Conservation (phyloP, 2,888 invertebrate species). For the Caenorhabditis sp. region DNA sequence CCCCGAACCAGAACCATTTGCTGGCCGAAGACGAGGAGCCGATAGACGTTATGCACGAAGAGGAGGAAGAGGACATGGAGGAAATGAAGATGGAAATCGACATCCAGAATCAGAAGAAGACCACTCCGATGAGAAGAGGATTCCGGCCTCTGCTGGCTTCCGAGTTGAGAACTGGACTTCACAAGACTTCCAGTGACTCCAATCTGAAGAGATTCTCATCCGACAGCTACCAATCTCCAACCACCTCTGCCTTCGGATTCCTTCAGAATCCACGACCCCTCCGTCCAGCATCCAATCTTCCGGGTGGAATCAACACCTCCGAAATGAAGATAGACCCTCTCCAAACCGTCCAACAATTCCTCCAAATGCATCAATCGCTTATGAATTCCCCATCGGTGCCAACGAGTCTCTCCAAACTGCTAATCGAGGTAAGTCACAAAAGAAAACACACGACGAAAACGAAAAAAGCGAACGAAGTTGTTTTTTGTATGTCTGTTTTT, state of each 20-base stretch:
- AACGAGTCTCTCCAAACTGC: constrained; percentile 54
- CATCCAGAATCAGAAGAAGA: constrained; percentile 22
- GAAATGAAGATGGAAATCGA: constrained; percentile 44
- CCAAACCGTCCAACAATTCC: constrained; percentile 60
- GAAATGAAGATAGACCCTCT: constrained; percentile 54
- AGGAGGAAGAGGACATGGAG: constrained; percentile 50
- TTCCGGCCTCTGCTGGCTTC: constrained; percentile 48
- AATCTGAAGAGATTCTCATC: constrained; percentile 13
- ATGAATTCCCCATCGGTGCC: constrained; percentile 63
- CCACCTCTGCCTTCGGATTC: constrained; percentile 18
- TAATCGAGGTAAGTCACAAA: constrained; percentile 57
- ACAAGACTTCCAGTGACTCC: constrained; percentile 55
- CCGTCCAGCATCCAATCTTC: constrained; percentile 52
- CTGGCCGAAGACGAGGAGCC: constrained; percentile 51
- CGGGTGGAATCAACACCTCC: constrained; percentile 31
- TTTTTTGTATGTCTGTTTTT: constrained; percentile 47
- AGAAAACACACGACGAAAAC: constrained; percentile 1
- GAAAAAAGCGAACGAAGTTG: no score
- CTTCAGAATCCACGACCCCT: constrained; percentile 39
- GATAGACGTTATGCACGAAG: constrained; percentile 38
- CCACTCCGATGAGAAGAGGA: neutral
- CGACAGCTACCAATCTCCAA: neutral
- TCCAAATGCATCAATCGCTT: constrained; percentile 57
- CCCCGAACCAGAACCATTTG: constrained; percentile 33
- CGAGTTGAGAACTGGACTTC: constrained; percentile 37